Evolutionary conservation across 2,113 vertebrate species (phyloP).

Genomic region (Azemiops feae): DNA sequence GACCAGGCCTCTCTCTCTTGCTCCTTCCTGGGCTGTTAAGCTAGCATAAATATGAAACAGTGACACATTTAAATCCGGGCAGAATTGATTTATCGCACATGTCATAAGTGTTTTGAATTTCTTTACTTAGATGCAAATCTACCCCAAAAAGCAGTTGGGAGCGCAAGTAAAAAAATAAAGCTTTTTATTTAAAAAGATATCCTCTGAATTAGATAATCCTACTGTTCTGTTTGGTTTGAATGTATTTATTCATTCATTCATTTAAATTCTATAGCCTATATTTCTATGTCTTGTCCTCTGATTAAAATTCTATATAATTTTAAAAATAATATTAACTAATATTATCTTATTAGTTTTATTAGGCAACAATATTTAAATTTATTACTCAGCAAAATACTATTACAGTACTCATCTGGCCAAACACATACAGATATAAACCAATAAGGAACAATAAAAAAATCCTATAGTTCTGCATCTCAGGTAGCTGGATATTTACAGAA

Average conservation of each 20-base stretch:
- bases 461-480: background rate
- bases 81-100: background rate
- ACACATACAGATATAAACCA: background rate
- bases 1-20: constrained; percentile 84
- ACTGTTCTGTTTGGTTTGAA: background rate
- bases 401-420: background rate
- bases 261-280: background rate
- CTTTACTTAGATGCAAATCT: background rate
- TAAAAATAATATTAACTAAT: background rate
- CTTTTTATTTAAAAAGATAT: background rate
- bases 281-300: background rate
- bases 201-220: background rate
- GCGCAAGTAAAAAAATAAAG: background rate
- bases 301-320: background rate
- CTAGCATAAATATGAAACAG: constrained; percentile 62
- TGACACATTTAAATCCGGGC: background rate
- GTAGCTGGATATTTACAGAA: background rate
- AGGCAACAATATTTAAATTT: background rate
- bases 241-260: background rate
- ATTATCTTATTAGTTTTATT: background rate
- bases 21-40: constrained; percentile 78
- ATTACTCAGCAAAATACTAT: background rate
- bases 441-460: background rate
- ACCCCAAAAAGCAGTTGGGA: background rate
- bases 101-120: background rate